Percentiles rank a stretch among this genome's conserved stretches.
Conservation (phyloP, 2,113 vertebrate genomes). For the Phaethornis superciliosus region DNA sequence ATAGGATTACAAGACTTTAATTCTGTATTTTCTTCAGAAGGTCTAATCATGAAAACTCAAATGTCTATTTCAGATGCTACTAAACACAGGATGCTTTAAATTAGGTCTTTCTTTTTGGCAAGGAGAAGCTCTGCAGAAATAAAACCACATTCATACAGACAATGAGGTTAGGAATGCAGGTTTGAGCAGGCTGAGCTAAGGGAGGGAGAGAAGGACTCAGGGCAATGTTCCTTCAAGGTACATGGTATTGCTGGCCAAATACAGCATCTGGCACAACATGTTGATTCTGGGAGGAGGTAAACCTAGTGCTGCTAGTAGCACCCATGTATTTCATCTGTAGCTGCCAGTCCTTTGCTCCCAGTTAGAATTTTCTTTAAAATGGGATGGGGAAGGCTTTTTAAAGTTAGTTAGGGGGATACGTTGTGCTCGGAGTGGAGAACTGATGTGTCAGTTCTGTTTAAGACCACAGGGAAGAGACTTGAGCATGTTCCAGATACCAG, state of each 20-base stretch:
- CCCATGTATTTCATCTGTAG: background rate
- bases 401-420: background rate
- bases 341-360: background rate
- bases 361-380: background rate
- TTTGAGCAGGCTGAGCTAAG: background rate
- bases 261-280: fast-evolving
- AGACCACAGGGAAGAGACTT: background rate
- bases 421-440: background rate
- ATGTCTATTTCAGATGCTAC: background rate
- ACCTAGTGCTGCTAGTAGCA: background rate
- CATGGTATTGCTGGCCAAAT: background rate
- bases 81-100: background rate
- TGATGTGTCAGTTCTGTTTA: background rate
- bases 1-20: background rate
- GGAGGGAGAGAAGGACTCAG: background rate
- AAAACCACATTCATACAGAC: background rate
- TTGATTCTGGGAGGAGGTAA: background rate
- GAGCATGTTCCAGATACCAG: background rate
- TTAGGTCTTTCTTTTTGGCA: background rate
- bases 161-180: background rate
- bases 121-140: background rate
- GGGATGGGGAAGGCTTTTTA: background rate
- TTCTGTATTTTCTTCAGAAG: background rate
- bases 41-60: background rate
- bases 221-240: background rate